Percentiles rank a stretch among this genome's conserved stretches.
phyloP scores from a whole-genome alignment of 2,113 vertebrate genomes.

The Agelaius tricolor region DNA sequence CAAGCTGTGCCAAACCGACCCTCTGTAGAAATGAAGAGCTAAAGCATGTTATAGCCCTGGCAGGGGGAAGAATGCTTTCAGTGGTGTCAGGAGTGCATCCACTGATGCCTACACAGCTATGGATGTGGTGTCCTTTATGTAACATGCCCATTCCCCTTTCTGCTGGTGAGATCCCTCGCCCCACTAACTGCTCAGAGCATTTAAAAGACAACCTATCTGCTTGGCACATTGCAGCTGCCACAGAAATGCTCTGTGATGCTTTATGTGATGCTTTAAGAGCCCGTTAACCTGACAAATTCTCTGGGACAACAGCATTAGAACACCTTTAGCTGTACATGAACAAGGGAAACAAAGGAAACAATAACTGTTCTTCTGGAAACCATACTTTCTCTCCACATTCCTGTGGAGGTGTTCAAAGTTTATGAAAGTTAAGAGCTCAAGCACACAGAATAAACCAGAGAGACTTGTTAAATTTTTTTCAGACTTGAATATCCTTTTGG shows the following conservation, averaged over 20 bases:
- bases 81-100: background rate
- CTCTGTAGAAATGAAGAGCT: background rate
- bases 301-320: background rate
- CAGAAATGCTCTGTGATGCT: background rate
- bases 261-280: background rate
- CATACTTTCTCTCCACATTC: background rate
- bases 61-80: background rate
- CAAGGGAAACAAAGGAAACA: background rate
- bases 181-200: background rate
- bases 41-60: background rate
- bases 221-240: background rate
- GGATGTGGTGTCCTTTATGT: accelerated
- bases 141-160: background rate
- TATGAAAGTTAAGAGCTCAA: background rate
- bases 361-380: background rate
- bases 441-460: background rate
- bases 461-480: background rate
- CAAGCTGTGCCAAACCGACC: background rate
- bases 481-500: background rate
- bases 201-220: background rate
- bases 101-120: background rate
- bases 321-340: background rate
- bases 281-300: background rate
- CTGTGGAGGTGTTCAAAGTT: background rate
- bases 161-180: background rate